Evolutionary conservation across 37 sponge, comb jelly and placozoan genomes (phyloP).

Genomic region (Eunapius fragilis): DNA sequence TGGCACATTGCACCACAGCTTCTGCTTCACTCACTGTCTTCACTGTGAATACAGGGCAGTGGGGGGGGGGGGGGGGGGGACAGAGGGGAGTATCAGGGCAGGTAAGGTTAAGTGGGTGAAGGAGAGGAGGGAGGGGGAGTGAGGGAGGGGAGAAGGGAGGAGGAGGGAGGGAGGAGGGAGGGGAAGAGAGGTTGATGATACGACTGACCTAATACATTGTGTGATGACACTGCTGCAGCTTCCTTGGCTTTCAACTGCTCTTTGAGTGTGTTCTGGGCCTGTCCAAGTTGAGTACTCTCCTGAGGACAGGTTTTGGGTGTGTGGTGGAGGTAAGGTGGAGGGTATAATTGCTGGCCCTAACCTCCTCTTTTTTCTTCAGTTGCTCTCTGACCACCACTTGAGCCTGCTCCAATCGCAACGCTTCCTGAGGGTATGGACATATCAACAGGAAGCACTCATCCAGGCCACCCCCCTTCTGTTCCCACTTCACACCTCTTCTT

Average conservation of each 20-base stretch:
- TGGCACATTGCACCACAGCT: conserved; percentile 58
- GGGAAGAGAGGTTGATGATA: neutral
- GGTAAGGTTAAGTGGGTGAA: too few species aligned
- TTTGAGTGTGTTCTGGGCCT: conserved; percentile 27
- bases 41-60: neutral
- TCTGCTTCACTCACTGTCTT: conserved; percentile 14
- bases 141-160: too few species aligned
- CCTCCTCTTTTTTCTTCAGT: conserved; percentile 43
- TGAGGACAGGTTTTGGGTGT: neutral
- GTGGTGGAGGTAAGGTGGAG: neutral
- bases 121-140: too few species aligned
- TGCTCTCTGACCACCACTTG: conserved; percentile 41
- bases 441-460: neutral
- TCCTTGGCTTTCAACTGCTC: conserved; percentile 52
- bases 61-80: too few species aligned
- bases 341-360: neutral
- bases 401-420: neutral
- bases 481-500: neutral
- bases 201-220: conserved; percentile 36
- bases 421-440: neutral
- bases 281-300: conserved; percentile 49
- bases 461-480: neutral
- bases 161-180: too few species aligned
- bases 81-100: too few species aligned
- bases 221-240: conserved; percentile 9